phyloP scores from a whole-genome alignment of 2,797 vertebrate genomes.

The Oreochromis mossambicus region DNA sequence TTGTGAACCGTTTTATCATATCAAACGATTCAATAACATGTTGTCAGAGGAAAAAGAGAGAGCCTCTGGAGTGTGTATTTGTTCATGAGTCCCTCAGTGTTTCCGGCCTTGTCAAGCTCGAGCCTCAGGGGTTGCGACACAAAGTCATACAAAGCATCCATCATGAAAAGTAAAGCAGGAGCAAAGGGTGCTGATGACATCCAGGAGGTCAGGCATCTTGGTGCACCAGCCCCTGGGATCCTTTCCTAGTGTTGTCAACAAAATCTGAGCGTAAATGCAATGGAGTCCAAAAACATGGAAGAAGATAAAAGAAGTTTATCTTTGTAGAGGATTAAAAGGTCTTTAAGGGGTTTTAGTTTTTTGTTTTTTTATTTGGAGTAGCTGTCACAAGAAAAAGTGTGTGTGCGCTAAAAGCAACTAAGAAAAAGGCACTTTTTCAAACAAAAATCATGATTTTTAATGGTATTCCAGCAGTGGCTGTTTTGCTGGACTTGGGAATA shows the following conservation, averaged over 20 bases:
- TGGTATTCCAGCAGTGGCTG: background rate
- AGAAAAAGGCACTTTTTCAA: rapidly evolving
- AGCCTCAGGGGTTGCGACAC: constrained; percentile 23
- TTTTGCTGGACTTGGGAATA: background rate
- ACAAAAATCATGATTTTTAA: background rate
- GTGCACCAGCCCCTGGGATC: constrained; percentile 2
- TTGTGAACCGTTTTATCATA: constrained; percentile 44
- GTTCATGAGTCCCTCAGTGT: background rate
- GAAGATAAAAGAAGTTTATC: background rate
- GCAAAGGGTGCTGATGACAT: constrained; percentile 31
- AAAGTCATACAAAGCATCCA: constrained; percentile 56
- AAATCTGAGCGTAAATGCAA: background rate
- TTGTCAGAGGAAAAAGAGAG: constrained; percentile 31
- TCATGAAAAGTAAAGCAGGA: constrained; percentile 44
- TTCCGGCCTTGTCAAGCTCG: constrained; percentile 39
- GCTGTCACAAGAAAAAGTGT: background rate
- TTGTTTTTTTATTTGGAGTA: background rate
- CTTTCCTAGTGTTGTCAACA: constrained; percentile 3
- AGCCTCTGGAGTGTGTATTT: background rate
- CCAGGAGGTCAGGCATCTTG: constrained; percentile 28
- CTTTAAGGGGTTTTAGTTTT: background rate
- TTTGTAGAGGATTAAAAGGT: background rate
- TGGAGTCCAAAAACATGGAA: background rate
- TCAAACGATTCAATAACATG: constrained; percentile 43
- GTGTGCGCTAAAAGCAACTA: background rate